A percentile compares a stretch with the other conserved stretches of the same genome.
phyloP scores from a whole-genome alignment of 2,797 vertebrate species.

The Bucorvus abyssinicus region DNA sequence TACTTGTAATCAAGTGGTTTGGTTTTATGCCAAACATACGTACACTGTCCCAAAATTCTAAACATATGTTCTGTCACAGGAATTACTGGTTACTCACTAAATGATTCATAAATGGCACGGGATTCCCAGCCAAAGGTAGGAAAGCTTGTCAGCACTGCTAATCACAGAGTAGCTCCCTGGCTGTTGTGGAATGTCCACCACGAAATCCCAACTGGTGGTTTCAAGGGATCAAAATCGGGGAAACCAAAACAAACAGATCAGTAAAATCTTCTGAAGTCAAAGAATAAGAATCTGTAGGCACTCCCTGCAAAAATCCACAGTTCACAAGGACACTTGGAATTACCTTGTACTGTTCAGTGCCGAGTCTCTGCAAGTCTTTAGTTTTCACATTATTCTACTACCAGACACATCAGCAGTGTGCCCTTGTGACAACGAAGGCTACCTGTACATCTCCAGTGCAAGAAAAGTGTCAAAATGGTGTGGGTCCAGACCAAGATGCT shows the following conservation, averaged over 20 bases:
- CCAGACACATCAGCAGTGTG: neutral
- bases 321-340: neutral
- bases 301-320: neutral
- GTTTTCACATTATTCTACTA: neutral
- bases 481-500: neutral
- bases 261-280: neutral
- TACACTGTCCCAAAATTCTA: neutral
- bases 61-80: neutral
- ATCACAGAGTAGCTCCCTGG: neutral
- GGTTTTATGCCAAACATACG: neutral
- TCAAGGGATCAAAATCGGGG: neutral
- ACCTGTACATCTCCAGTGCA: neutral
- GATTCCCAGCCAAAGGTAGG: neutral
- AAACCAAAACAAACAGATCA: neutral
- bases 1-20: neutral
- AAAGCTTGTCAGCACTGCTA: neutral
- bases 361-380: neutral
- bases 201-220: neutral
- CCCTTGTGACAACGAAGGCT: neutral
- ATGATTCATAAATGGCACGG: neutral
- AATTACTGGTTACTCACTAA: neutral
- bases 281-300: neutral
- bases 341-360: neutral
- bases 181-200: neutral
- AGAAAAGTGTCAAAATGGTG: neutral